phyloP scores from a whole-genome alignment of 1,140 invertebrate species.

The Saccostrea echinata region DNA sequence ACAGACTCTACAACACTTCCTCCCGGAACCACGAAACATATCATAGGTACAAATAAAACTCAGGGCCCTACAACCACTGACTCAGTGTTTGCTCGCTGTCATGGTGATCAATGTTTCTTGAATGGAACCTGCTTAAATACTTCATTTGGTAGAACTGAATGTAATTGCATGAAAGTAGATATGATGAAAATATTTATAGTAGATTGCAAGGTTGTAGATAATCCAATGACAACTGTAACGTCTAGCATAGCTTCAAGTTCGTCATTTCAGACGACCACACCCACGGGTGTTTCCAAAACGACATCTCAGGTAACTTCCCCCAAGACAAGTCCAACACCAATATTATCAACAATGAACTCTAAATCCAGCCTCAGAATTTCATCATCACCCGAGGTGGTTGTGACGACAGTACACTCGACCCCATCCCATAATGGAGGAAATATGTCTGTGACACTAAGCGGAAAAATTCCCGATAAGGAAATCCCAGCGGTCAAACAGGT shows the following conservation, averaged over 20 bases:
- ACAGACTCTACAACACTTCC: background rate
- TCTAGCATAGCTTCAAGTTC: slow-evolving; percentile 15
- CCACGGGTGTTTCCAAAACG: background rate
- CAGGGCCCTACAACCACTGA: background rate
- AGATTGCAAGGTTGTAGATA: background rate
- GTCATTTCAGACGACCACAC: background rate
- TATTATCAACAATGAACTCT: background rate
- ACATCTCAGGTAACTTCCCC: background rate
- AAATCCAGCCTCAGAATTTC: background rate
- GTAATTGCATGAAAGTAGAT: slow-evolving; percentile 11
- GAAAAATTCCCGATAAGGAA: slow-evolving; percentile 43
- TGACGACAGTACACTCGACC: background rate
- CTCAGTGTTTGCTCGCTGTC: background rate
- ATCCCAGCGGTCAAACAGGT: background rate
- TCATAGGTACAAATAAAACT: background rate
- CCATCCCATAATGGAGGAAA: background rate
- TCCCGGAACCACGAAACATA: background rate
- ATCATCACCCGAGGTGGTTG: background rate
- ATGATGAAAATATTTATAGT: background rate
- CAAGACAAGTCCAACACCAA: background rate
- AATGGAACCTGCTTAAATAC: slow-evolving; percentile 26
- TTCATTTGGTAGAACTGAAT: slow-evolving; percentile 27
- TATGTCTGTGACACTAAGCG: slow-evolving; percentile 22
- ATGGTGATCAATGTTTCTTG: background rate
- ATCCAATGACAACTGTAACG: background rate